Percentiles rank a stretch among this genome's conserved stretches.
phyloP scores from a whole-genome alignment of 2,113 vertebrate species.

The Nicator chloris region DNA sequence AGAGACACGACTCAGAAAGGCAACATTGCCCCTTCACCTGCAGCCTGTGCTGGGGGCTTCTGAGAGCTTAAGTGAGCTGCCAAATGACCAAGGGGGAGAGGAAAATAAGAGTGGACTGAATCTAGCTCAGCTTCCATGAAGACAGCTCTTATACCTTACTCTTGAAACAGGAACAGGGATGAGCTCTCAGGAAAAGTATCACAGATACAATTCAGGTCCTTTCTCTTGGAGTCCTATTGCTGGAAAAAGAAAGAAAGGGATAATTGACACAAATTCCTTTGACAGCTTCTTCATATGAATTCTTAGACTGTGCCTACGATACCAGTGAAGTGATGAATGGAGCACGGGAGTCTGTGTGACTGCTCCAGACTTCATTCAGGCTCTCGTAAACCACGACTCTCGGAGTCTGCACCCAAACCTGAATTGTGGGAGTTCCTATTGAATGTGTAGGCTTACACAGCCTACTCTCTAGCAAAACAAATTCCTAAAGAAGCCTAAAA shows the following conservation, averaged over 20 bases:
- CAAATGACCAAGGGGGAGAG: not conserved
- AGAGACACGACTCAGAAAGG: not conserved
- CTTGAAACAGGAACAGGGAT: not conserved
- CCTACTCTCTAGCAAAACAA: not conserved
- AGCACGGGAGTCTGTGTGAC: not conserved
- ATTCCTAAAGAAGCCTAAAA: not conserved
- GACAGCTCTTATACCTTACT: not conserved
- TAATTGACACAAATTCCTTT: not conserved
- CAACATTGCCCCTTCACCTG: not conserved
- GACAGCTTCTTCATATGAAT: not conserved
- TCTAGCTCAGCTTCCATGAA: not conserved
- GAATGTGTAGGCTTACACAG: not conserved
- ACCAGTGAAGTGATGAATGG: not conserved
- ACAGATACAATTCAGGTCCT: not conserved
- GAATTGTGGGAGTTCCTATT: not conserved
- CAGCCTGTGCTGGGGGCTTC: not conserved
- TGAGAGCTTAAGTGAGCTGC: not conserved
- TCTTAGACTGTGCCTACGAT: not conserved
- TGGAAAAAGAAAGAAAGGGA: not conserved
- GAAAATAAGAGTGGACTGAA: not conserved
- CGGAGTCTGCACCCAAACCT: not conserved
- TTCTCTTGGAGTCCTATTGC: not conserved
- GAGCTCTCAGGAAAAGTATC: not conserved
- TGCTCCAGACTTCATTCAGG: not conserved
- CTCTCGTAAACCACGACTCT: not conserved